Evolutionary conservation across 2,888 invertebrate species (phyloP).

Genomic region (Cremastobaeus sp.): DNA sequence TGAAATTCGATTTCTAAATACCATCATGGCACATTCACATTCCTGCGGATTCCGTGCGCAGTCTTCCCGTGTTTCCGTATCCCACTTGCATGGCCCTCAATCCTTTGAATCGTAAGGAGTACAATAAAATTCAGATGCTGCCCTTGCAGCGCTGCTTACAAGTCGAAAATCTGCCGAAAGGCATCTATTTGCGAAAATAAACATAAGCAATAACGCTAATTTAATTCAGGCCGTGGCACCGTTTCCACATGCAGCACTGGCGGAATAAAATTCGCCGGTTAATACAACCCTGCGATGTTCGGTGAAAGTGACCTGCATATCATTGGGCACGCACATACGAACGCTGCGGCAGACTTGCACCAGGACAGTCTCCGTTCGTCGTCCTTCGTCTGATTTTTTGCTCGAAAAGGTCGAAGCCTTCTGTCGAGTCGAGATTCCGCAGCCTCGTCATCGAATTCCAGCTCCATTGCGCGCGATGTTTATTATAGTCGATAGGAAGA

Average conservation of each 20-base stretch:
- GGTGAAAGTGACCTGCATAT: slow-evolving; percentile 61
- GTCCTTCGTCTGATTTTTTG: slow-evolving; percentile 55
- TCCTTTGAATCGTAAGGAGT: too few relatives aligned
- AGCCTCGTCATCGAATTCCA: slow-evolving; percentile 37
- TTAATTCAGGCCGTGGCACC: slow-evolving; percentile 40
- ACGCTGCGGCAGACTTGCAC: not conserved
- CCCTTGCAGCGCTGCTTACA: not conserved
- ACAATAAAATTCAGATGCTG: too few relatives aligned
- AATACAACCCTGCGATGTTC: slow-evolving; percentile 54
- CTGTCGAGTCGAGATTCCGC: slow-evolving; percentile 25
- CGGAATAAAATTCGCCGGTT: slow-evolving; percentile 30
- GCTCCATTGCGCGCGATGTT: slow-evolving; percentile 1
- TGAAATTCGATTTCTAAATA: too few relatives aligned
- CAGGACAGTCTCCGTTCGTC: slow-evolving; percentile 54
- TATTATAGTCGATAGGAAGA: slow-evolving; percentile 38
- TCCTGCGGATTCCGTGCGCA: too few relatives aligned
- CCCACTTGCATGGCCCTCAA: too few relatives aligned
- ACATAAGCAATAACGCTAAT: not conserved
- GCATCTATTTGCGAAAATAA: not conserved
- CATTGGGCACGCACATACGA: slow-evolving; percentile 28
- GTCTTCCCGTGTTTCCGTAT: too few relatives aligned
- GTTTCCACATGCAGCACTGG: slow-evolving; percentile 23
- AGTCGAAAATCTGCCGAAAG: not conserved
- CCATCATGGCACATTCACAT: too few relatives aligned
- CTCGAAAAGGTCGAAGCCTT: slow-evolving; percentile 53